Evolutionary conservation across 1,140 invertebrate genomes (phyloP).

Genomic region (Grapholita molesta): DNA sequence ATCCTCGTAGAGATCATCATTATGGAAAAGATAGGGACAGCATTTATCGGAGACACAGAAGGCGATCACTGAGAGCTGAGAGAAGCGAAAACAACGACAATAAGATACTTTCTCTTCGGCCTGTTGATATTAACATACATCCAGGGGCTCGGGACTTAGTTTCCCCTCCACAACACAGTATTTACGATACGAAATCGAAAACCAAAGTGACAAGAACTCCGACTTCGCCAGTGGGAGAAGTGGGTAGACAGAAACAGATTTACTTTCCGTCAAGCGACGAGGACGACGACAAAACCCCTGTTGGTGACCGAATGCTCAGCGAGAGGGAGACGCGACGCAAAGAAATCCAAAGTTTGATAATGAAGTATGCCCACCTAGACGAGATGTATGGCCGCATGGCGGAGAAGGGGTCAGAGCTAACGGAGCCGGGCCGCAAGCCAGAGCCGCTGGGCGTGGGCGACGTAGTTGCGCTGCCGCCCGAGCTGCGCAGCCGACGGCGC

Average conservation of each 20-base stretch:
- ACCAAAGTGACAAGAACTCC: conserved; percentile 58
- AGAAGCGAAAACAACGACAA: conserved; percentile 75
- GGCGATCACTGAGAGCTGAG: conserved; percentile 73
- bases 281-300: conserved; percentile 76
- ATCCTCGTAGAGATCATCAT: conserved; percentile 50
- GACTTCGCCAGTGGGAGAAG: conserved; percentile 52
- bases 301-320: conserved; percentile 78
- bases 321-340: conserved; percentile 87
- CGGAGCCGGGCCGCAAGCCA: conserved; percentile 43
- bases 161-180: conserved; percentile 45
- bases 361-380: conserved; percentile 86
- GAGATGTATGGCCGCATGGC: conserved; percentile 79
- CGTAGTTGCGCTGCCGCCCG: conserved; percentile 59
- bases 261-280: conserved; percentile 71
- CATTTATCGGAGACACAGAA: conserved; percentile 65
- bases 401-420: conserved; percentile 48
- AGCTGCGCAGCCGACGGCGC: conserved; percentile 65
- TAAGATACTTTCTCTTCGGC: conserved; percentile 69
- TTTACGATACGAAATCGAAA: conserved; percentile 46
- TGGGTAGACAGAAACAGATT: conserved; percentile 74
- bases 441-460: conserved; percentile 63
- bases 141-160: conserved; percentile 56
- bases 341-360: conserved; percentile 88
- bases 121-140: conserved; percentile 72
- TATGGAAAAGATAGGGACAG: conserved; percentile 75